These are phyloP conservation scores for Fregetta grallaria DNA, from an alignment of 2,113 vertebrate genomes.

Conservation along the genomic window DNA sequence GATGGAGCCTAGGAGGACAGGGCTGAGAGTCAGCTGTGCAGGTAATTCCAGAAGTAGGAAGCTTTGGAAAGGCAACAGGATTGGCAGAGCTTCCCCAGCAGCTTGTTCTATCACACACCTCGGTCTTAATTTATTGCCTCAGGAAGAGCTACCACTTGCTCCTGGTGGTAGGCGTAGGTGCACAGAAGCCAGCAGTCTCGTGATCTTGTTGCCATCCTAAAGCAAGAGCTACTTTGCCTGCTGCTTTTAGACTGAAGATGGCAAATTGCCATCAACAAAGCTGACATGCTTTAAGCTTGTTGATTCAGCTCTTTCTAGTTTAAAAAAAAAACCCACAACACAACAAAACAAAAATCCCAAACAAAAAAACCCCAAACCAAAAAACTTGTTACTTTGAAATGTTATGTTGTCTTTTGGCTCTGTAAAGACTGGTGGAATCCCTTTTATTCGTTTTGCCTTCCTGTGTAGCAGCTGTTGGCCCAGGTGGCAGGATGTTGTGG, in stretches of 20 bases:
- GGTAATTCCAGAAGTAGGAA: neutral
- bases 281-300: neutral
- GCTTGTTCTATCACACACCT: neutral
- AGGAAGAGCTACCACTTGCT: neutral
- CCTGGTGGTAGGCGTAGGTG: neutral
- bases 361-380: neutral
- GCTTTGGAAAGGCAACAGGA: neutral
- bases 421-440: neutral
- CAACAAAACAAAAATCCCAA: neutral
- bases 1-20: neutral
- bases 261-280: neutral
- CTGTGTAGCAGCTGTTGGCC: slow-evolving; percentile 16
- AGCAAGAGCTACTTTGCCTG: neutral
- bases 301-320: neutral
- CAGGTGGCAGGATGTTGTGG: slow-evolving; percentile 49
- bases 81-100: neutral
- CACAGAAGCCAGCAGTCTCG: neutral
- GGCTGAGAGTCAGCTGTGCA: neutral
- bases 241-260: neutral
- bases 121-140: neutral
- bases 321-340: neutral
- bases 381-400: neutral
- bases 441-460: slow-evolving; percentile 7
- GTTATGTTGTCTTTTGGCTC: neutral
- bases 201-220: neutral